Percentiles rank a stretch among this genome's conserved stretches.
Evolutionary conservation across 2,888 invertebrate genomes (phyloP).

Genomic region (Scaptomyza caliginosa): DNA sequence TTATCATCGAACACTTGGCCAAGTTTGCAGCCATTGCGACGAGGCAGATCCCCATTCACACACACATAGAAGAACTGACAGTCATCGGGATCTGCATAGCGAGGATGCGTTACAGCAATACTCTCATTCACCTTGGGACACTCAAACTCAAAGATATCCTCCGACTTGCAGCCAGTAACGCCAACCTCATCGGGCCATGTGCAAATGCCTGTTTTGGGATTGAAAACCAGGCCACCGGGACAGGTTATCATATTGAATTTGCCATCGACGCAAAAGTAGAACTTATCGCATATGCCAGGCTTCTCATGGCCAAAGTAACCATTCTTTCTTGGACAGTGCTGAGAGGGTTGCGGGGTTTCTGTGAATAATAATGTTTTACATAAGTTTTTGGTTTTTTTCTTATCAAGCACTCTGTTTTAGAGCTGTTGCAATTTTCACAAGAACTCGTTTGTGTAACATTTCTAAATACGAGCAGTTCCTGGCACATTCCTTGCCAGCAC

Average conservation of each 20-base stretch:
- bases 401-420: not conserved
- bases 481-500: constrained; percentile 17
- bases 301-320: constrained; percentile 95
- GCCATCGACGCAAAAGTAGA: constrained; percentile 95
- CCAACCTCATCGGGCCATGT: constrained; percentile 97
- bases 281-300: constrained; percentile 90
- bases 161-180: constrained; percentile 92
- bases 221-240: constrained; percentile 93
- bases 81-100: constrained; percentile 94
- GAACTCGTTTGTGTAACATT: constrained; percentile 2
- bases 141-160: constrained; percentile 92
- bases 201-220: constrained; percentile 94
- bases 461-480: not conserved
- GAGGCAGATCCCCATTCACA: constrained; percentile 93
- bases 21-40: constrained; percentile 93
- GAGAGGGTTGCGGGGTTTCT: constrained; percentile 90
- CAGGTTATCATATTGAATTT: constrained; percentile 95
- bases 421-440: not conserved
- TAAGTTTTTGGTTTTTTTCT: too few species aligned
- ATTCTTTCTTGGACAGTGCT: constrained; percentile 92
- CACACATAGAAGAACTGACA: constrained; percentile 97
- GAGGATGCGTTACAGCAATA: constrained; percentile 90
- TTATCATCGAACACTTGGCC: constrained; percentile 95
- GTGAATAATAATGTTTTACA: constrained; percentile 55
- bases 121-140: constrained; percentile 92